Evolutionary conservation across 2,888 invertebrate species (phyloP).

Genomic region (Yponomeuta evonymella): DNA sequence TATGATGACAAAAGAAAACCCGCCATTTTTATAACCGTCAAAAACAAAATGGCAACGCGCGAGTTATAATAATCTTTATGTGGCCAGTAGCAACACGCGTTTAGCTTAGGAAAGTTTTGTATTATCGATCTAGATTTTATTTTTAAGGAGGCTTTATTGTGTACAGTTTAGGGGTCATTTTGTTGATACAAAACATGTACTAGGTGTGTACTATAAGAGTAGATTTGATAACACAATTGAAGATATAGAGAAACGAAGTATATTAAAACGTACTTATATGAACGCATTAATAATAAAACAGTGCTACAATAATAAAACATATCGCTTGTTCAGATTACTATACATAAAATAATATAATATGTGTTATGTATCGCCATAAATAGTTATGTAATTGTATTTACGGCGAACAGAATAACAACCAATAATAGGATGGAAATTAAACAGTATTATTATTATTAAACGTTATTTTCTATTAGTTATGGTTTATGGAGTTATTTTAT

Average conservation of each 20-base stretch:
- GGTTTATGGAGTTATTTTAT: background rate
- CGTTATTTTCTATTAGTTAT: no score
- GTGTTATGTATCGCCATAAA: constrained; percentile 39
- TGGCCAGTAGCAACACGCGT: constrained; percentile 37
- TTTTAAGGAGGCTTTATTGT: constrained; percentile 61
- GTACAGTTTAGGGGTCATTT: constrained; percentile 66
- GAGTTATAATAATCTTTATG: constrained; percentile 40
- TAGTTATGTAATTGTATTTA: constrained; percentile 46
- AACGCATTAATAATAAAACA: constrained; percentile 46
- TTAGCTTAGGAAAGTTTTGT: constrained; percentile 9
- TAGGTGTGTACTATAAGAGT: constrained; percentile 62
- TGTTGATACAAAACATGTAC: constrained; percentile 55
- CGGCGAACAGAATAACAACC: constrained; percentile 25
- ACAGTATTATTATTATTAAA: background rate
- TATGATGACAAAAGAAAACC: constrained; percentile 34
- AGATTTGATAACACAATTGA: constrained; percentile 70
- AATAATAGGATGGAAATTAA: background rate
- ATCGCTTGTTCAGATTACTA: constrained; percentile 66
- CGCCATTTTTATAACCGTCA: constrained; percentile 45
- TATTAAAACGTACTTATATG: background rate
- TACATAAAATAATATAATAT: constrained; percentile 24
- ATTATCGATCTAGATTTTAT: constrained; percentile 54
- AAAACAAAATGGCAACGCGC: constrained; percentile 48
- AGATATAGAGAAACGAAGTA: constrained; percentile 28
- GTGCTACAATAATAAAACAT: constrained; percentile 73